phyloP scores from a whole-genome alignment of 92 coral and sea anemone species.

The Zoanthus solanderi region DNA sequence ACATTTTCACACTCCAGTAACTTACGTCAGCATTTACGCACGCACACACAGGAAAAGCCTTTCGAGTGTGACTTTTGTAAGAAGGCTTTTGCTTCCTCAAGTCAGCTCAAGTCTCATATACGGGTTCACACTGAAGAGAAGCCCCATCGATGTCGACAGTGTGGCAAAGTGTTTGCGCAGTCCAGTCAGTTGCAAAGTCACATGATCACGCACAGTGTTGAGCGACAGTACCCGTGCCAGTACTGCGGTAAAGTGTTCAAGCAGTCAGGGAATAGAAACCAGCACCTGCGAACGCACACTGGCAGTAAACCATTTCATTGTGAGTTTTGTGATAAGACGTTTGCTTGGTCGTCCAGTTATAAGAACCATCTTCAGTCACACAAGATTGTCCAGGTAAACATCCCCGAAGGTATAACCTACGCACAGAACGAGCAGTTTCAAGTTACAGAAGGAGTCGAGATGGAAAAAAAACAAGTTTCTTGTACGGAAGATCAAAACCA shows the following conservation, averaged over 20 bases:
- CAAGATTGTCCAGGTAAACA: background rate
- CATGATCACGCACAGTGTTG: slow-evolving; percentile 12
- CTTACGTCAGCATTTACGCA: slow-evolving; percentile 39
- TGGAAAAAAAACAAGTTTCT: background rate
- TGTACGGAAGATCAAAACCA: background rate
- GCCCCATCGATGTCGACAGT: slow-evolving; percentile 35
- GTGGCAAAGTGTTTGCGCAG: slow-evolving; percentile 31
- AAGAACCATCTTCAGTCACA: slow-evolving; percentile 44
- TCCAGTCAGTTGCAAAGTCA: slow-evolving; percentile 32
- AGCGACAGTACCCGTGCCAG: slow-evolving; percentile 34
- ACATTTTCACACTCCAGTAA: slow-evolving; percentile 44
- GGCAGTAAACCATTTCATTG: slow-evolving; percentile 46
- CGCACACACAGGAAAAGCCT: slow-evolving; percentile 43
- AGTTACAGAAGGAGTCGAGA: background rate
- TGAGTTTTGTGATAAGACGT: slow-evolving; percentile 33
- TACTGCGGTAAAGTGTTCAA: slow-evolving; percentile 43
- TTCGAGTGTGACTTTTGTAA: slow-evolving; percentile 44
- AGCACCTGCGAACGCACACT: slow-evolving; percentile 39
- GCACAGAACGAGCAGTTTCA: background rate
- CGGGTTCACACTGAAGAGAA: slow-evolving; percentile 39
- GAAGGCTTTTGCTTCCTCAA: slow-evolving; percentile 42
- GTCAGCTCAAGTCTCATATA: slow-evolving; percentile 46
- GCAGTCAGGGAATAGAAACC: slow-evolving; percentile 39
- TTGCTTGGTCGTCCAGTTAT: slow-evolving; percentile 51
- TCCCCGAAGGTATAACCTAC: background rate